These are phyloP conservation scores for Stenotaenia linearis DNA, from an alignment of 2,888 invertebrate species.

Conservation along the genomic window DNA sequence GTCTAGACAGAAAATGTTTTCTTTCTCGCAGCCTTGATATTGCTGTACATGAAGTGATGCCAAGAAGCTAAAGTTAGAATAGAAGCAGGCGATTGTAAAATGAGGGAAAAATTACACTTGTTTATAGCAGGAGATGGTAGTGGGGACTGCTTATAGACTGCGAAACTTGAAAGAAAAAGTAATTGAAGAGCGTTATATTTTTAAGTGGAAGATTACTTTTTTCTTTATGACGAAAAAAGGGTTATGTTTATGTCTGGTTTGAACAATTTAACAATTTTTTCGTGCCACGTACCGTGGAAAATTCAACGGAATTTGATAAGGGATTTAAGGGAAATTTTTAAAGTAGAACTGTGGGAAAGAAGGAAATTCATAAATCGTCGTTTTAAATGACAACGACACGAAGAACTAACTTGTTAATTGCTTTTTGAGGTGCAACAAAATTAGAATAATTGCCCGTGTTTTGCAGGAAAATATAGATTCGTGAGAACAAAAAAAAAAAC, in stretches of 20 bases:
- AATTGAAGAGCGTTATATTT: background rate
- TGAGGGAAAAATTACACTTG: constrained; percentile 19
- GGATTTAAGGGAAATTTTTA: background rate
- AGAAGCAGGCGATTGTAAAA: constrained; percentile 14
- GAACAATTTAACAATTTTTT: background rate
- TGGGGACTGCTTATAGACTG: background rate
- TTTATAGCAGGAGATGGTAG: background rate
- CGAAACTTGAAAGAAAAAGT: constrained; percentile 2
- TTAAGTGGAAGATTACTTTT: background rate
- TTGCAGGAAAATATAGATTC: too few species aligned
- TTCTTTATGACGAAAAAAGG: background rate
- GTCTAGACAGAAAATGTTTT: constrained; percentile 17
- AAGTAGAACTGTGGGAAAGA: too few species aligned
- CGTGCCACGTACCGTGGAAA: background rate
- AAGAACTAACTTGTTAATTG: too few species aligned
- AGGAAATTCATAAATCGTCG: too few species aligned
- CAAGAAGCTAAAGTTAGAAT: constrained; percentile 15
- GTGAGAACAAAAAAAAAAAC: background rate
- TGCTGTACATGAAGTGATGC: constrained; percentile 1
- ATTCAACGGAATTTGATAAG: background rate
- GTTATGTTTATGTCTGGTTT: background rate
- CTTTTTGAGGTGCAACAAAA: too few species aligned
- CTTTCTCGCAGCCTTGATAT: background rate
- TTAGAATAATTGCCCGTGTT: too few species aligned
- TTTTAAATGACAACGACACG: too few species aligned